Base-by-base conservation (phyloP, 2,888 invertebrate genomes). In the Hirtodrosophila cameraria region DNA sequence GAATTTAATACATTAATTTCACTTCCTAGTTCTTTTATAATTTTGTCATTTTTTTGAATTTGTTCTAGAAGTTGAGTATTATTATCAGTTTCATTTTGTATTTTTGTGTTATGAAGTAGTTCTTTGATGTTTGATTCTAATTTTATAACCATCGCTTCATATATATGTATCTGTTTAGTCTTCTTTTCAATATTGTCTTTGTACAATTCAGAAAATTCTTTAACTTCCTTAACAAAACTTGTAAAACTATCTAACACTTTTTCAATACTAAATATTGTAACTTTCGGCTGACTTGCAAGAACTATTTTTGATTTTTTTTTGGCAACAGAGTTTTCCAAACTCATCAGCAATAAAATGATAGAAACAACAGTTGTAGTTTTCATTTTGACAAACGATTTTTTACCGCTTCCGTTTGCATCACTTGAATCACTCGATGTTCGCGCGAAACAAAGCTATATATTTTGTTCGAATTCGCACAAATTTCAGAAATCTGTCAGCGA, bases 41-140 rank as follows among this genome's bases (percentile, higher is more conserved):
- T 3, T 3, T 16, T 13, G 1, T 1, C 0, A 11, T 8, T 0
- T 0, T 0, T 1, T 11, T 1, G 2, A 3, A 1, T 1, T 28
- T 5, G 1, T n/a, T n/a, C n/a, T n/a, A n/a, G n/a, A n/a, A n/a
- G n/a, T n/a, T n/a, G n/a, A n/a, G n/a, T n/a, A n/a, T n/a, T n/a
- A n/a, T n/a, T n/a, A n/a, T n/a, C n/a, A n/a, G 7, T 3, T 11
- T 12, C 3, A 15, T 18, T 0, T 1, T 36, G 2, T 1, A 36
- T 0, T 30, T 9, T n/a, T n/a, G n/a, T n/a, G n/a, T n/a, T n/a
- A 33, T n/a, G n/a, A 2, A 11, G 2, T 9, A 6, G 2, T 23
- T 3, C 3, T n/a, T 2, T 3, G 5, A 13, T 23, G n/a, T 5
- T 0, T 1, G 1, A 6, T 15, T 8, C n/a, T n/a, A n/a, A n/a